A percentile compares a stretch with the other conserved stretches of the same genome.
These are phyloP conservation scores for Tromatobia lineatoria DNA, from an alignment of 2,888 invertebrate species.

Conservation along the genomic window DNA sequence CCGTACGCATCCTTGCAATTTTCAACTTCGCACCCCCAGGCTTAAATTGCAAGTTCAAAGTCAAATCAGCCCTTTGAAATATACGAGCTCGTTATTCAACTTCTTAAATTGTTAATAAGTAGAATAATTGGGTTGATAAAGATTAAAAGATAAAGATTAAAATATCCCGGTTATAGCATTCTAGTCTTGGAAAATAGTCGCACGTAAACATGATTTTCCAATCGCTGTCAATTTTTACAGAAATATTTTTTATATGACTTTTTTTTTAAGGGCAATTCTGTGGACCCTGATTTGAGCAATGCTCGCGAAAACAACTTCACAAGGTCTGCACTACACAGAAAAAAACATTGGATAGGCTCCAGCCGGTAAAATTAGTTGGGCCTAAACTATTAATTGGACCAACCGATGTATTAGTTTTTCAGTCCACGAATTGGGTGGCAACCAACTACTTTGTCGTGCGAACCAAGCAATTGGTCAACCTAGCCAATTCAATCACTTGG, in stretches of 20 bases:
- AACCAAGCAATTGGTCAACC: too few species aligned
- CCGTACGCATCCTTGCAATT: constrained; percentile 31
- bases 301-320: too few species aligned
- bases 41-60: neutral
- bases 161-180: neutral
- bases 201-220: neutral
- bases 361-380: too few species aligned
- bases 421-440: too few species aligned
- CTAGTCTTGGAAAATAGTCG: neutral
- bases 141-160: neutral
- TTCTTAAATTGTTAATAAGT: constrained; percentile 12
- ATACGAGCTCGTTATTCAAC: constrained; percentile 26
- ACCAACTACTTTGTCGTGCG: too few species aligned
- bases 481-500: too few species aligned
- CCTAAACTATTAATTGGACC: too few species aligned
- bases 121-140: neutral
- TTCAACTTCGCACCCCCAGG: constrained; percentile 26
- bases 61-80: neutral
- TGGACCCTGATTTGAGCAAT: too few species aligned
- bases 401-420: too few species aligned
- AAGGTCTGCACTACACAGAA: too few species aligned
- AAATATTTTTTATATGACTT: neutral
- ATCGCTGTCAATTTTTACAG: neutral
- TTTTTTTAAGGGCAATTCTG: neutral
- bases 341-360: too few species aligned